phyloP scores from a whole-genome alignment of 2,113 vertebrate genomes.

The Gopherus evgoodei region DNA sequence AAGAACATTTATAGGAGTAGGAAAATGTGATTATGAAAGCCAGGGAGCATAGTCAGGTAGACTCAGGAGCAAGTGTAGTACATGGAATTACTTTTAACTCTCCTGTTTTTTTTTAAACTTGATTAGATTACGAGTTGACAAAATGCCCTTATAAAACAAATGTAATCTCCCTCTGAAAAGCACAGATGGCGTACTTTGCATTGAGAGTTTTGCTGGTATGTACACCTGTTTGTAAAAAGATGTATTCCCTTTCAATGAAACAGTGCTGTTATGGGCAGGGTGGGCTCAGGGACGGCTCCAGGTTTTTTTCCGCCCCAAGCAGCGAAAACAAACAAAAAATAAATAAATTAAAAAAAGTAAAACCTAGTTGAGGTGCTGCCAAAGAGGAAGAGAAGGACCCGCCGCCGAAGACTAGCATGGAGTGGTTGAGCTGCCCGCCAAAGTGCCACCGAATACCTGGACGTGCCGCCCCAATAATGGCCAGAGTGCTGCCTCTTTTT shows the following conservation, averaged over 20 bases:
- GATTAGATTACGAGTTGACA: neutral
- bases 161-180: neutral
- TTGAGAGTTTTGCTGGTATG: neutral
- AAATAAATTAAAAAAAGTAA: no score
- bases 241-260: neutral
- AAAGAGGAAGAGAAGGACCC: no score
- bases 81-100: neutral
- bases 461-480: no score
- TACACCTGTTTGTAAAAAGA: slow-evolving; percentile 5
- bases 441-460: no score
- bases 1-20: neutral
- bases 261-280: neutral
- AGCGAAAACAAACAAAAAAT: no score
- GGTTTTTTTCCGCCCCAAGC: no score
- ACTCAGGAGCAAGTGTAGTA: neutral
- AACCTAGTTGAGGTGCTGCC: no score
- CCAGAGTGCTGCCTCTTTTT: no score
- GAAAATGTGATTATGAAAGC: neutral
- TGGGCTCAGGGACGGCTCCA: neutral
- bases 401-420: no score
- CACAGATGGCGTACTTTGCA: slow-evolving; percentile 40
- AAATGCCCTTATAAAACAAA: neutral
- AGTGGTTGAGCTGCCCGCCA: no score
- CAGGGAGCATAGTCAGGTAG: neutral
- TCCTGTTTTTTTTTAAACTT: neutral